Conservation (phyloP, 1,140 invertebrate species). For the Catajapyx aquilonaris region DNA sequence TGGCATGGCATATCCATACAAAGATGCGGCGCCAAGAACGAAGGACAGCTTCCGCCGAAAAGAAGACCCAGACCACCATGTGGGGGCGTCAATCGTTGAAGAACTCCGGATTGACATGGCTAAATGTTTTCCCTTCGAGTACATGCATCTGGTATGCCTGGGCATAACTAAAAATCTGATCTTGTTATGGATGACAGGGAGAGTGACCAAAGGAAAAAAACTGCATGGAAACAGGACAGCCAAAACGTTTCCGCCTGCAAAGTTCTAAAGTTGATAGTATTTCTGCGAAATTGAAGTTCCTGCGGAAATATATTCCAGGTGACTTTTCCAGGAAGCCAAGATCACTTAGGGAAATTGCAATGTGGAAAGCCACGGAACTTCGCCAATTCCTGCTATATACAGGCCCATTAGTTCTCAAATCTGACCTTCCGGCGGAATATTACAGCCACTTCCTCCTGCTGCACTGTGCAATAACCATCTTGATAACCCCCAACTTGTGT, state of each 20-base stretch:
- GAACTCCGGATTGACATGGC: neutral
- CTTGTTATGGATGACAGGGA: neutral
- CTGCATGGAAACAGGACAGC: neutral
- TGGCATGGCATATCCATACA: neutral
- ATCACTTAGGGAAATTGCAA: conserved; percentile 4
- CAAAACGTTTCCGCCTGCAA: conserved; percentile 1
- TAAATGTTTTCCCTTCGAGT: neutral
- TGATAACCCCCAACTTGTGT: conserved; percentile 3
- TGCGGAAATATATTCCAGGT: too few relatives aligned
- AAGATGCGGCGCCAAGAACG: too few relatives aligned
- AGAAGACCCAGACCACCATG: neutral
- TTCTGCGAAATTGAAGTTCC: too few relatives aligned
- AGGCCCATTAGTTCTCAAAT: conserved; percentile 8
- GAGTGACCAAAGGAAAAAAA: neutral
- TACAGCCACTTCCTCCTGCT: conserved; percentile 9
- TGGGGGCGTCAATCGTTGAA: neutral
- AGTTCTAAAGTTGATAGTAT: too few relatives aligned
- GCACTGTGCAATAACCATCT: conserved; percentile 11
- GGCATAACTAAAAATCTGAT: neutral
- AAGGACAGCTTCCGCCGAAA: neutral
- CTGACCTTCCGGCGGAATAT: conserved; percentile 1
- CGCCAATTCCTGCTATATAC: conserved; percentile 11
- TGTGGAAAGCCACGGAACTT: conserved; percentile 11
- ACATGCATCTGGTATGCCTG: neutral
- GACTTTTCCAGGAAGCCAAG: conserved; percentile 11